Evolutionary conservation across 2,888 invertebrate species (phyloP), one percentile per base, ranked within the genome.

Genomic region (Biston betularia): DNA sequence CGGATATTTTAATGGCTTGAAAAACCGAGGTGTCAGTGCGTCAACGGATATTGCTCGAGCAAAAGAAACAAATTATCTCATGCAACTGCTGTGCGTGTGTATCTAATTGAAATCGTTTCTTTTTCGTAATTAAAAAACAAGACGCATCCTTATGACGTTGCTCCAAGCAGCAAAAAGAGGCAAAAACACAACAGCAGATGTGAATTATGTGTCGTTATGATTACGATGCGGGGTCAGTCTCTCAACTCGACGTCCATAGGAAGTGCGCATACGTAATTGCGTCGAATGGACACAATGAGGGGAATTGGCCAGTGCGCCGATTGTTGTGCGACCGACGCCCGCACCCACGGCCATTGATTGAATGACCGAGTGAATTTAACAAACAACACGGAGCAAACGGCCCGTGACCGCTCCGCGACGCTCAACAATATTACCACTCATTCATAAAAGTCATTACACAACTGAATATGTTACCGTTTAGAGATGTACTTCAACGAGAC

Each of bases 321-420:
- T 92, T 92, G 91, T 93, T 91, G 90, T 92, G 92, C 91, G 92
- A 91, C 88, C 89, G 84, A 88, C 89, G 90, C 90, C 90, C 91
- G 90, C 91, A 85, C 92, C 91, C 90, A 91, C 86, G 75, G 85
- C 87, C 89, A 88, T 87, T 93, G 90, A 93, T 92, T 92, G 90
- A 89, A 87, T 90, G 89, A 88, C 86, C 86, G 87, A 86, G 82
- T 84, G 82, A 89, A 89, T 89, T 88, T 84, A 90, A 91, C 90
- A 88, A 89, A 88, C 86, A 87, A 84, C 79, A 77, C 75, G 76
- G 73, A 79, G 78, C 85, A 87, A 87, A 85, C 89, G 83, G 78
- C 79, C 84, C 88, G 84, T 88, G 84, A 89, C 89, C 56, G 63
- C 63, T 67, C 55, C 68, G 69, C 71, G 73, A 68, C 65, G 69